phyloP scores from a whole-genome alignment of 2,113 vertebrate species.

The Melanocharis versteri region DNA sequence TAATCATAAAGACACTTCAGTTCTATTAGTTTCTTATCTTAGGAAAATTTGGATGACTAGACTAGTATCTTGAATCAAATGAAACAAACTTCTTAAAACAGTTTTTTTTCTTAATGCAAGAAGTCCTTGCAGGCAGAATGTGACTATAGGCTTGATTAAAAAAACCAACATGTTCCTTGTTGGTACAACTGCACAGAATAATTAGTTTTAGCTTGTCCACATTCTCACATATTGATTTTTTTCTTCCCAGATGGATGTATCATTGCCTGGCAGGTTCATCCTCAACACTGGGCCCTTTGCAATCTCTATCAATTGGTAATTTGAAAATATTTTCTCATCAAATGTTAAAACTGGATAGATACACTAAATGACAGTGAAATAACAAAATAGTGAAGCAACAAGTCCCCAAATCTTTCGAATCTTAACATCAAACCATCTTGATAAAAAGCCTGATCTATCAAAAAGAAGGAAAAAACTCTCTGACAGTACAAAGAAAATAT shows the following conservation, averaged over 20 bases:
- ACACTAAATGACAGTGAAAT: neutral
- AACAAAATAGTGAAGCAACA: neutral
- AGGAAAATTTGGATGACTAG: neutral
- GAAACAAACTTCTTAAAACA: neutral
- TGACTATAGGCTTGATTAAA: neutral
- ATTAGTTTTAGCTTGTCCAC: neutral
- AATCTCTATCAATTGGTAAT: neutral
- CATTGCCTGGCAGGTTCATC: neutral
- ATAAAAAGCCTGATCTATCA: neutral
- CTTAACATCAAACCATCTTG: neutral
- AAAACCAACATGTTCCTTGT: neutral
- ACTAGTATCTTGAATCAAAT: neutral
- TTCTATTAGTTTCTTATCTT: neutral
- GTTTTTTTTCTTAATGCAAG: neutral
- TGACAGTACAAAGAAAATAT: conserved; percentile 2
- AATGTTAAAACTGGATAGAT: neutral
- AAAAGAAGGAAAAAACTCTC: neutral
- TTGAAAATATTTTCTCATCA: neutral
- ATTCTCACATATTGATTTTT: neutral
- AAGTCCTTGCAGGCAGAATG: neutral
- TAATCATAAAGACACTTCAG: neutral
- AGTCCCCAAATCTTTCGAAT: neutral
- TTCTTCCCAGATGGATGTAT: neutral
- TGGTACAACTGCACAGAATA: neutral
- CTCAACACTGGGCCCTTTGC: neutral